Evolutionary conservation across 53 echinoderm and acorn worm genomes (phyloP), one percentile per base, ranked within the genome.

Genomic region (Paracentrotus lividus): DNA sequence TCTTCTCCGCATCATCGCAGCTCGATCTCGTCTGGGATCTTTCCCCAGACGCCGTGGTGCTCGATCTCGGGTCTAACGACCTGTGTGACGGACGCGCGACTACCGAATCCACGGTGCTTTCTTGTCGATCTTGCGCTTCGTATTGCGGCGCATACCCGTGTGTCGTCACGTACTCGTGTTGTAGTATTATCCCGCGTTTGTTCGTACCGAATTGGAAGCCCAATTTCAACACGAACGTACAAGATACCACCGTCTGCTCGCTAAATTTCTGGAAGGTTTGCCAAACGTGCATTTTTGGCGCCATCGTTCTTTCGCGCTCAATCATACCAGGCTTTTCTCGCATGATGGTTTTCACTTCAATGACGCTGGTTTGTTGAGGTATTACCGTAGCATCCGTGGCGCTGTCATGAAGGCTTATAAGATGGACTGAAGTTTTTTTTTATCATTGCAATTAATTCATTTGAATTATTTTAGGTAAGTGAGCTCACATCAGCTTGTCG

Each of bases 61-160:
- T 94, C 42, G 90, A 94, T 90, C 90, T 94, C 44, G 94, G 94
- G 18, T 90, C 94, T 8, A 90, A 94, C 49, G 90, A 94, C 59
- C 84, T 94, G 42, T 90, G 90, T 65, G 90, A 61, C 42, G 36
- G 61, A 3, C 38, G 66, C 29, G 88, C 88, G 44, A 88, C 57
- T 40, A 34, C 88, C 58, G 88, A 88, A 88, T 56, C 88, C 40
- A 59, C 60, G 0, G 59, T 59, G 33, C 57, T 34, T 31, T 56
- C 88, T 88, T 40, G 58, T 88, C 24, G 90, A 90, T 66, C 66
- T 90, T 23, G 90, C 64, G 64, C 90, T 90, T 40, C 90, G 90
- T 31, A 88, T 88, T 38, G 64, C 88, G 32, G 60, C 60, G 36
- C 59, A 60, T 7, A 60, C 88, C 34, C 60, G 88, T 1, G 88